Evolutionary conservation across 1,140 invertebrate species (phyloP), one percentile per base, ranked within the genome.

Genomic region (Diabrotica undecimpunctata): DNA sequence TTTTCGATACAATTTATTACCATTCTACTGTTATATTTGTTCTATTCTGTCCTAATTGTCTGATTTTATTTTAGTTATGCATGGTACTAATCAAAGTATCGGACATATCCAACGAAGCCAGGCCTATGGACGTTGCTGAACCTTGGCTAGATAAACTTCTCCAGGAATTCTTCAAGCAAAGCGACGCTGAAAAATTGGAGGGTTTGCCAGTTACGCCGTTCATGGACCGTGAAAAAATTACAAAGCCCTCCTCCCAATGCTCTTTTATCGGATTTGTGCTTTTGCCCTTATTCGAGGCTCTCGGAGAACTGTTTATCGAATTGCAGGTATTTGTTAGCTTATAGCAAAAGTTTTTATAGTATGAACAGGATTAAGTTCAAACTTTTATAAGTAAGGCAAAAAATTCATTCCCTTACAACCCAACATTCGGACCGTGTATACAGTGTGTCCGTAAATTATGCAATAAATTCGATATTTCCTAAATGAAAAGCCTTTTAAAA

Each of bases 191-290:
- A 75, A 94, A 94, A 75, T 81, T 90, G 51, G 90, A 93, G 77
- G 91, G 92, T 7, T 81, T 94, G 63, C 91, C 92, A 2, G 91
- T 94, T 0, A 92, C 92, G 7, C 91, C 92, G 0, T 94, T 94
- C 74, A 94, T 94, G 92, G 92, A 94, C 76, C 83, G 91, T n/a
- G 91, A 94, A 65, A 93, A 93, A 81, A 90, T 94, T 10, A 93
- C 90, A 50, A 94, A 94, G 79, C 89, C 90, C 5, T 90, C 90
- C 36, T 92, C 91, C 0, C 92, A 94, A 77, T 90, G 91, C 75
- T 89, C 90, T 61, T 94, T 94, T 79, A 94, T 94, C 71, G 91
- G 91, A 13, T 84, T 92, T 70, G 91, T 94, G 39, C 81, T 94
- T 1, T 79, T 94, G 62, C 92, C 92, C 2, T 81, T 93, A 3